Evolutionary conservation across 2,797 vertebrate genomes (phyloP).

Genomic region (Falco naumanni): DNA sequence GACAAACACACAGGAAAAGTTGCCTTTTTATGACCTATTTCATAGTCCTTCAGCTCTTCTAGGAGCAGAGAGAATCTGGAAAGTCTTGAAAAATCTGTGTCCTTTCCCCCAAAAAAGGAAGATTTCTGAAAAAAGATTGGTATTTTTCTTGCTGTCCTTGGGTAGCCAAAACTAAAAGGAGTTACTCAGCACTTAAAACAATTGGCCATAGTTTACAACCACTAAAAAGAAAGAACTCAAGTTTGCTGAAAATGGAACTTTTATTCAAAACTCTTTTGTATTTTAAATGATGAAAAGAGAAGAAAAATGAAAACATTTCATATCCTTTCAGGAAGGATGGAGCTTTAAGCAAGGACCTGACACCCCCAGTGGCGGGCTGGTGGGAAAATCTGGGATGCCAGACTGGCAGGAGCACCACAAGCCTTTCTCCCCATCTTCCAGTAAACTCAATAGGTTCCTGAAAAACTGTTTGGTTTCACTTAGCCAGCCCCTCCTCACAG

Average conservation of each 20-base stretch:
- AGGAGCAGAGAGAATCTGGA: conserved; percentile 6
- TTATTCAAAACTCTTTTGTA: neutral
- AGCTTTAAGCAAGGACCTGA: neutral
- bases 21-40: neutral
- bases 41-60: neutral
- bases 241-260: neutral
- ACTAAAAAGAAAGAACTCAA: conserved; percentile 27
- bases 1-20: neutral
- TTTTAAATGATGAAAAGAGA: neutral
- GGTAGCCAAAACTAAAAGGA: conserved; percentile 3
- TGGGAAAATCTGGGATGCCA: neutral
- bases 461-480: neutral
- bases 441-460: neutral
- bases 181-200: conserved; percentile 43
- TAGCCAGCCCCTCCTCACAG: neutral
- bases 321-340: neutral
- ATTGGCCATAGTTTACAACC: neutral
- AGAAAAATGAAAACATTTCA: neutral
- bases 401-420: neutral
- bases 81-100: neutral
- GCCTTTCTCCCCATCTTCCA: neutral
- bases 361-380: neutral
- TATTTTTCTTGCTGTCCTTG: conserved; percentile 46
- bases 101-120: conserved; percentile 51
- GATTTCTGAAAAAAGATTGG: neutral